Base-by-base conservation (phyloP, 1,140 invertebrate species). In the Drosophila burlai region DNA sequence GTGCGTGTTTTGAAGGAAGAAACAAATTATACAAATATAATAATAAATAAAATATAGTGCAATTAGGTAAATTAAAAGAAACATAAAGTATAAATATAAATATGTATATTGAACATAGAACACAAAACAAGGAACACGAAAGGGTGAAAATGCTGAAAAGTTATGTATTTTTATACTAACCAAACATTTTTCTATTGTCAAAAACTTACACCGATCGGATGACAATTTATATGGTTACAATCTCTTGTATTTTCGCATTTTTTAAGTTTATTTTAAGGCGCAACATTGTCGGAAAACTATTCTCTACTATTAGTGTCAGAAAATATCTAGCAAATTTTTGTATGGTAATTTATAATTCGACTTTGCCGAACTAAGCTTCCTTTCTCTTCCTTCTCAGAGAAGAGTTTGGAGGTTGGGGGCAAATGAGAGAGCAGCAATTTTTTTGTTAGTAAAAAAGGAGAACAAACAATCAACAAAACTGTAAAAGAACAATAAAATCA, bases 11-110 rank as follows among this genome's bases (percentile, higher is more conserved):
- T 47, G 42, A 60, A 61, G 74, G 80, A 76, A 81, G 55, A 66
- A 83, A 84, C 55, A 80, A 83, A 84, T 76, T 13, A 85, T 76
- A 75, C 45, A 81, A 60, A 78, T 74, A 76, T 64, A 64, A 72
- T 72, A 72, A 73, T 78, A 77, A 69, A 80, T 75, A 18, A 64
- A 57, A 64, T 43, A 47, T 24, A 29, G 68, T 64, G 67, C 61
- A 80, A 57, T 42, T 21, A 58, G 21, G 21, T 36, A 59, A 76
- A 63, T 45, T 36, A 75, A 55, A 63, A 40, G 43, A 40, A 75
- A 75, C 63, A 76, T 60, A 78, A 59, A 62, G 18, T 31, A 45
- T 34, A 59, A 57, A 54, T 49, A 81, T 29, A 29, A 29, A 29
- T 60, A 76, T 46, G 43, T 42, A 69, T 26, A 55, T 40, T 21